Evolutionary conservation across 1,140 invertebrate genomes (phyloP).

Genomic region (Cardiocondyla obscurior): DNA sequence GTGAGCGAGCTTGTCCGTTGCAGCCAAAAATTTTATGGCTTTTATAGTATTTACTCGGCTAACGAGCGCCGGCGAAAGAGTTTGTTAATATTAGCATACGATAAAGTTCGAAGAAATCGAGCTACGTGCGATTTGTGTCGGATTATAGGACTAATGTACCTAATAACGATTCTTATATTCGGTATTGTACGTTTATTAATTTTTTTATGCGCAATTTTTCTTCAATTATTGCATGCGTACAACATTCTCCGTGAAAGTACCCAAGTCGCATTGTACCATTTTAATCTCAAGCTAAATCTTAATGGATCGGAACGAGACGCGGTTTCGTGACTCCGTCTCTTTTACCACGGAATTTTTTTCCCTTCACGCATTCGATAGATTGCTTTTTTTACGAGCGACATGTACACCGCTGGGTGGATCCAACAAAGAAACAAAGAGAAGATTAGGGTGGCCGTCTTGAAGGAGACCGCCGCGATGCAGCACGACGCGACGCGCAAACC

Average conservation of each 20-base stretch:
- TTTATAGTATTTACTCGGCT: conserved; percentile 57
- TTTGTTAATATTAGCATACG: conserved; percentile 44
- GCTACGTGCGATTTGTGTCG: neutral
- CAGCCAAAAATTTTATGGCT: conserved; percentile 11
- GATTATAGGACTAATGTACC: conserved; percentile 11
- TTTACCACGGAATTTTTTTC: conserved; percentile 10
- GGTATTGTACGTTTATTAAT: too few species aligned
- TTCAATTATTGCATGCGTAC: too few species aligned
- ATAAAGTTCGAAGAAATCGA: conserved; percentile 20
- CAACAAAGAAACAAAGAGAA: conserved; percentile 36
- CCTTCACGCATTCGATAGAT: neutral
- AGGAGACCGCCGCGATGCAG: neutral
- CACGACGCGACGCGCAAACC: neutral
- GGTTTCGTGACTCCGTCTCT: neutral
- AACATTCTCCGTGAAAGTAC: neutral
- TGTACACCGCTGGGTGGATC: neutral
- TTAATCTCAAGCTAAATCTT: conserved; percentile 56
- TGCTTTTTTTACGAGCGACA: neutral
- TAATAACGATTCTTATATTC: neutral
- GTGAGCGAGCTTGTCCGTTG: conserved; percentile 14
- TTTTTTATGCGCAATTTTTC: too few species aligned
- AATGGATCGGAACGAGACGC: neutral
- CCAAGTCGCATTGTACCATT: neutral
- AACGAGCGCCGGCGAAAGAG: conserved; percentile 44
- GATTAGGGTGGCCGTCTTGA: conserved; percentile 5